phyloP scores from a whole-genome alignment of 2,797 vertebrate genomes.

The Amblyraja radiata region DNA sequence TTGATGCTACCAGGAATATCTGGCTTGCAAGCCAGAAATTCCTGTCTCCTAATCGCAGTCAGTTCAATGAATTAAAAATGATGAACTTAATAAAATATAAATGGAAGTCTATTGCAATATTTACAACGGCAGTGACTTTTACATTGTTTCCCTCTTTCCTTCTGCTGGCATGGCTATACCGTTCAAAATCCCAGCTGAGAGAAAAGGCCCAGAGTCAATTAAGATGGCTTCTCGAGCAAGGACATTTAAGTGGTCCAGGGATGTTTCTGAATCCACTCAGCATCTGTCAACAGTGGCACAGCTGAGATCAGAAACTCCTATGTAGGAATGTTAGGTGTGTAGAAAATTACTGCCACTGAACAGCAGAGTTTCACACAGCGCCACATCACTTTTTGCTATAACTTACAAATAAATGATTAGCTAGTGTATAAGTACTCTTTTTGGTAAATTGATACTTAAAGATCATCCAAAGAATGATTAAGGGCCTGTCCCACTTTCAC shows the following conservation, averaged over 20 bases:
- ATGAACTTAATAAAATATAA: background rate
- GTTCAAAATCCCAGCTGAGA: background rate
- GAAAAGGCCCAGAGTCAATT: background rate
- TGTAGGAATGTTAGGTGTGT: background rate
- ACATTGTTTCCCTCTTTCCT: background rate
- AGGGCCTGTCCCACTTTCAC: no score
- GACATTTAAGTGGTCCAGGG: background rate
- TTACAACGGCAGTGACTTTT: background rate
- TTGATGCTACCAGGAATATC: background rate
- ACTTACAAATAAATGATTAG: background rate
- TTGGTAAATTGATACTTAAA: background rate
- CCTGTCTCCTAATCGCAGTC: background rate
- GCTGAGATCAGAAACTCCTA: background rate
- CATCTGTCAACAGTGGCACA: background rate
- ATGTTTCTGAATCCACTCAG: background rate
- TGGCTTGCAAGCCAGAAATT: constrained; percentile 13
- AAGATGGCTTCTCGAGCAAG: background rate
- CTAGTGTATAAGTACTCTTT: background rate
- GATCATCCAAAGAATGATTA: background rate
- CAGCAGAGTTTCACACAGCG: background rate
- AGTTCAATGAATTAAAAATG: background rate
- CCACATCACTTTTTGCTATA: background rate
- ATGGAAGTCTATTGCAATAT: background rate
- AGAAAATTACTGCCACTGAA: background rate
- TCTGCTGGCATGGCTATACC: background rate